These are phyloP conservation scores for Diogma glabrata DNA, from an alignment of 2,888 invertebrate genomes.

Conservation along the genomic window DNA sequence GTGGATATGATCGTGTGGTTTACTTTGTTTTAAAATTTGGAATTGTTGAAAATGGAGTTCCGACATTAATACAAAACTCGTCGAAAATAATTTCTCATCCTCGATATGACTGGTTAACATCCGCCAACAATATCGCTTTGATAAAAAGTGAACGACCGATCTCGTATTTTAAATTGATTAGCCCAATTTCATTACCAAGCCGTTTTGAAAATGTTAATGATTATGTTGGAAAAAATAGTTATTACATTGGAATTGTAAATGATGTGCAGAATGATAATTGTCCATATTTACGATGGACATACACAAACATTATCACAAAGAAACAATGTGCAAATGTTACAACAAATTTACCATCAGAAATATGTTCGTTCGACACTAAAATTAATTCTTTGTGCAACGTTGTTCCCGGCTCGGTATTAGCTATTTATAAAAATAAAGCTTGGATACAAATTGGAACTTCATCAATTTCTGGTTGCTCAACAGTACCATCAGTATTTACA, in stretches of 20 bases:
- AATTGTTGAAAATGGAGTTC: neutral
- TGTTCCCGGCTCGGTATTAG: neutral
- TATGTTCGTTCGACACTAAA: neutral
- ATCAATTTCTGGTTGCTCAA: neutral
- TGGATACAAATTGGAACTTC: conserved; percentile 3
- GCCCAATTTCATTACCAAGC: neutral
- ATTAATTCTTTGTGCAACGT: neutral
- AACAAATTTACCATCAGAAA: conserved; percentile 3
- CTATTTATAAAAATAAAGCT: neutral
- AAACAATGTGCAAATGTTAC: conserved; percentile 7
- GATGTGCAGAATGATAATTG: neutral
- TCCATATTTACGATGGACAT: neutral
- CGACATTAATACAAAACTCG: neutral
- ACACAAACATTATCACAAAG: neutral
- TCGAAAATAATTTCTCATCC: neutral
- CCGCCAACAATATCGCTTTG: neutral
- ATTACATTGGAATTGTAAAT: neutral
- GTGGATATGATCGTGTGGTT: neutral
- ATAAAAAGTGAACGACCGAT: neutral
- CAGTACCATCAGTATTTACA: neutral
- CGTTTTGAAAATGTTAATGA: neutral
- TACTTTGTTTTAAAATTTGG: conserved; percentile 5
- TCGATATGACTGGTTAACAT: neutral
- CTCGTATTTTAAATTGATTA: neutral
- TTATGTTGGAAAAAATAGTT: neutral